Base-by-base conservation (phyloP, 2,888 invertebrate genomes). In the Cerceris rybyensis region DNA sequence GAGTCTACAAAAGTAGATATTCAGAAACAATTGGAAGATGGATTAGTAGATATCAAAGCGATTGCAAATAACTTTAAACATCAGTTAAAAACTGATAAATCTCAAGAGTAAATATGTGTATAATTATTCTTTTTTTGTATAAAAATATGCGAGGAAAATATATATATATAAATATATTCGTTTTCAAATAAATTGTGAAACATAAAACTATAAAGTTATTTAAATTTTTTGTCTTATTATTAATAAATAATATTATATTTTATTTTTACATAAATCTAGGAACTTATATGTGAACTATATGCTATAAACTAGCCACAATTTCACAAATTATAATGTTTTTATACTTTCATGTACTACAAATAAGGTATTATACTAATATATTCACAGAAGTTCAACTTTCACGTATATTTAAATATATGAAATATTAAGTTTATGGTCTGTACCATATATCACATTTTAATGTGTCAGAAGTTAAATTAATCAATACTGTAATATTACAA, bases 61-160 rank as follows among this genome's bases (percentile, higher is more conserved):
- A 93, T 94, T 71, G 94, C 94, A 6, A 93, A 91, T 70, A 93
- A 93, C 70, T 94, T 92, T 83, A 94, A 94, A 82, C 93, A 93
- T 82, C 90, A 91, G 59, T 73, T 92, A 16, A 91, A 88, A 80
- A 75, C 70, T 16, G 89, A 91, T n/a, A 91, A 90, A 75, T 43
- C 77, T 70, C 86, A 87, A 70, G 87, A 90, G 64, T 86, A 59
- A 80, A 80, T 60, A 66, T 17, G 43, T 70, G 41, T 64, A 67
- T 50, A 59, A 70, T 76, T 71, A 41, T 69, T 71, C 46, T 67
- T 70, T 42, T 60, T 63, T 75, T 75, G 28, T 73, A 50, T 70
- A 77, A 59, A 74, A 65, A 55, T 71, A 50, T 72, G 67, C 60
- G 43, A 59, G n/a, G 43, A 4, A 59, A 43, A 49, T 73, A 69